Conservation (phyloP, 2,113 vertebrate genomes). For the Phyllostomus hastatus region DNA sequence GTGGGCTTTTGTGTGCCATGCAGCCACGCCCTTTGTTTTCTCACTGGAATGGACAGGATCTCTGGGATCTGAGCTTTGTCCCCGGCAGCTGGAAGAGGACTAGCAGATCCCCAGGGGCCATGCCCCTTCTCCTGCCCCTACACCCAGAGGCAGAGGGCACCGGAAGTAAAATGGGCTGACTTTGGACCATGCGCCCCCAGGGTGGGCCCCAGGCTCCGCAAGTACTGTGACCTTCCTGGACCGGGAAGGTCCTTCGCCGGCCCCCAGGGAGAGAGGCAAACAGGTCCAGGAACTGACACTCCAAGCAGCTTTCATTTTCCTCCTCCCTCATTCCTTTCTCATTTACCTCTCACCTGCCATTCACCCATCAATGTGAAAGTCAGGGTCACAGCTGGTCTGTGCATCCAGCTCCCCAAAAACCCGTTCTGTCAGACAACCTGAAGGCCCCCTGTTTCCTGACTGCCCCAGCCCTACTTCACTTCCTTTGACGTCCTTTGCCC, state of each 20-base stretch:
- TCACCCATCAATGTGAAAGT: slow-evolving; percentile 72
- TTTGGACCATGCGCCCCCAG: neutral
- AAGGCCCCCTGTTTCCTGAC: neutral
- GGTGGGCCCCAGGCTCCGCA: neutral
- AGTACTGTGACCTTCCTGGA: slow-evolving; percentile 6
- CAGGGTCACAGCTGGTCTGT: slow-evolving; percentile 64
- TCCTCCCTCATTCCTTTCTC: neutral
- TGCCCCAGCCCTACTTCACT: neutral
- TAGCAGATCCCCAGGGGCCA: neutral
- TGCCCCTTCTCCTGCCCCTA: neutral
- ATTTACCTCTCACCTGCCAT: slow-evolving; percentile 43
- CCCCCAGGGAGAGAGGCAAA: neutral
- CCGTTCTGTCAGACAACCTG: neutral
- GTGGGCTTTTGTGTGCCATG: neutral
- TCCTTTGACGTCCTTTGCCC: neutral
- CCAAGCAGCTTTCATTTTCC: slow-evolving; percentile 50
- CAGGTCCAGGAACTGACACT: slow-evolving; percentile 47
- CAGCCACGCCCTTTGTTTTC: neutral
- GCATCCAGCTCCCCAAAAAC: neutral
- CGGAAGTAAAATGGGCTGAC: neutral
- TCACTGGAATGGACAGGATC: slow-evolving; percentile 48
- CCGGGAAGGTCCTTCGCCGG: slow-evolving; percentile 5
- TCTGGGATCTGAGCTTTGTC: slow-evolving; percentile 24
- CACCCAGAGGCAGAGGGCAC: neutral
- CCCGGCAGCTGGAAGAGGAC: neutral